These are phyloP conservation scores for Drosophila takahashii DNA, from an alignment of 1,140 invertebrate species.

Conservation along the genomic window DNA sequence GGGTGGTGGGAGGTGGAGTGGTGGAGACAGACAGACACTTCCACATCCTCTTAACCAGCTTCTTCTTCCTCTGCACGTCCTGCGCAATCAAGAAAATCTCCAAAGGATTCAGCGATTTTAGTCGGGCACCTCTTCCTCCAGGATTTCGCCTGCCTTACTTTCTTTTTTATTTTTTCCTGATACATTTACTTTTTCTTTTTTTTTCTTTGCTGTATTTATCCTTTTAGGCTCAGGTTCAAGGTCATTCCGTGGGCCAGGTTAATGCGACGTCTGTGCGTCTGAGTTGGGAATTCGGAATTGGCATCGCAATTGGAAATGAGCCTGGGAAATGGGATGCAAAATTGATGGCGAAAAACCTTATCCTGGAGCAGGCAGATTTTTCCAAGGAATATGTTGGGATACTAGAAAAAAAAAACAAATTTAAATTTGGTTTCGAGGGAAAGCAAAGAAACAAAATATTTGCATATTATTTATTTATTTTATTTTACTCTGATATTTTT, in stretches of 20 bases:
- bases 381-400: background rate
- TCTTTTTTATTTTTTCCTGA: too few relatives aligned
- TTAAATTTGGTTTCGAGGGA: background rate
- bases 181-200: background rate
- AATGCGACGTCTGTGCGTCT: constrained; percentile 30
- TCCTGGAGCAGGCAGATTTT: background rate
- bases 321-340: background rate
- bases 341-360: too few relatives aligned
- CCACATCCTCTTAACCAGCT: constrained; percentile 14
- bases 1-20: background rate
- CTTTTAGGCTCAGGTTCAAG: constrained; percentile 21
- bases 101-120: constrained; percentile 34
- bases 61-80: constrained; percentile 12
- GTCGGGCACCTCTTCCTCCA: background rate
- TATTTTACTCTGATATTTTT: too few relatives aligned
- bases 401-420: background rate
- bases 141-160: background rate
- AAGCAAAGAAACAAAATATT: background rate
- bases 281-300: constrained; percentile 30
- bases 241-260: constrained; percentile 26
- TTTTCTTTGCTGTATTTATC: constrained; percentile 2
- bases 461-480: background rate
- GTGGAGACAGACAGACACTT: constrained; percentile 4
- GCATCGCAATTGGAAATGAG: constrained; percentile 15
- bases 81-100: constrained; percentile 56